Evolutionary conservation across 2,113 vertebrate species (phyloP), one percentile per base, ranked within the genome.

Genomic region (Amia ocellicauda): DNA sequence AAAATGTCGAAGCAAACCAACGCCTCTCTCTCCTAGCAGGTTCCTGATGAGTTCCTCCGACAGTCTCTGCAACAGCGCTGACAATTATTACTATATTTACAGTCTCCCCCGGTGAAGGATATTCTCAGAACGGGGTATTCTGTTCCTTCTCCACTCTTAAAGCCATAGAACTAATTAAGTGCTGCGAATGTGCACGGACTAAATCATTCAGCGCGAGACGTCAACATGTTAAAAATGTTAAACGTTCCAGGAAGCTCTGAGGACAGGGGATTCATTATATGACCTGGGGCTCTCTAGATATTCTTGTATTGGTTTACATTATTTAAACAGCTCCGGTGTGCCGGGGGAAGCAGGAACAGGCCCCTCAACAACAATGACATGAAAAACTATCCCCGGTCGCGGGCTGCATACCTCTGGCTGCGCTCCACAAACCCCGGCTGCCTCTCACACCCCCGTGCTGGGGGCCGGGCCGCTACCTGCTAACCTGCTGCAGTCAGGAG

Each of bases 241-340:
- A 47, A 47, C n/a, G 43, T 47, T 47, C 43, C 43, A 47, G 43
- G 43, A 47, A 10, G 5, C 10, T 8, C 17, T 13, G 17, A 3
- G 14, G 42, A 60, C 42, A 49, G 17, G 24, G n/a, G 28, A 31
- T 51, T 51, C 31, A 58, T 66, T 66, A 60, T 66, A 31, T 16
- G 24, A 24, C 57, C n/a, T 17, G 43, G 47, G 17, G 36, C 36
- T 23, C 19, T 60, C n/a, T 26, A 9, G 14, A 58, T n/a, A 66
- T 26, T 53, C 43, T 23, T 8, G 52, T 66, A 41, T 66, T 59
- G 45, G 43, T 49, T 66, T 59, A 66, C 56, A 17, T 58, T 50
- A 29, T 45, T 49, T 65, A 65, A 58, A 65, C 40, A 58, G 43
- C 31, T 23, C 43, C 1, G 20, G 27, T 17, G 45, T 20, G 27